Evolutionary conservation across 1,140 invertebrate genomes (phyloP).

Genomic region (Bursaphelenchus mucronatus): DNA sequence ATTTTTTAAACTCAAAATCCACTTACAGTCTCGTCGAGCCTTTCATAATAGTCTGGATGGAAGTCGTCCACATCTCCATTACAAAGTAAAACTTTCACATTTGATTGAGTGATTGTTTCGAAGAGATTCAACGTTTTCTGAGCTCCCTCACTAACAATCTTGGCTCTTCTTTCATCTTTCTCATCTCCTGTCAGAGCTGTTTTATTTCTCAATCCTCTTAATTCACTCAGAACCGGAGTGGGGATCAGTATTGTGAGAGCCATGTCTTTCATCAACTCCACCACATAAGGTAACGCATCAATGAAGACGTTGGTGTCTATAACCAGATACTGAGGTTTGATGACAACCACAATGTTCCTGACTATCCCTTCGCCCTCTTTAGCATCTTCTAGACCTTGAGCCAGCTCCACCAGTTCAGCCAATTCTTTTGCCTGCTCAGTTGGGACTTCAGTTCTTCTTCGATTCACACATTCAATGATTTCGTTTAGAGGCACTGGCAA

Average conservation of each 20-base stretch:
- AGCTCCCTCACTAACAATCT: slow-evolving; percentile 8
- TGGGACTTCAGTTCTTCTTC: slow-evolving; percentile 6
- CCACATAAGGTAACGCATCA: slow-evolving; percentile 1
- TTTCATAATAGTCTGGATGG: background rate
- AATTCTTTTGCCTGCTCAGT: slow-evolving; percentile 12
- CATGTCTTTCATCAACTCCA: slow-evolving; percentile 4
- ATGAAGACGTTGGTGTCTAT: slow-evolving; percentile 17
- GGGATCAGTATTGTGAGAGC: slow-evolving; percentile 13
- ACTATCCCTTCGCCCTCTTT: background rate
- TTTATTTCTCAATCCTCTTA: slow-evolving; percentile 12
- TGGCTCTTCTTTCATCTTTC: slow-evolving; percentile 1
- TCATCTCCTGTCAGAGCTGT: background rate
- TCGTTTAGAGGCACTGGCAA: slow-evolving; percentile 18
- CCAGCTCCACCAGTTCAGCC: slow-evolving; percentile 8
- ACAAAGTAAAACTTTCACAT: background rate
- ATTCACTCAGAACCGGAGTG: slow-evolving; percentile 13
- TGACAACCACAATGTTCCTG: slow-evolving; percentile 3
- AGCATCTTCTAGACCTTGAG: background rate
- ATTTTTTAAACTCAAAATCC: background rate
- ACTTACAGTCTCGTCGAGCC: slow-evolving; percentile 11
- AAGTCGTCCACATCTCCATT: slow-evolving; percentile 3
- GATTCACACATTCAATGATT: slow-evolving; percentile 12
- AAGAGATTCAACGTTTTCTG: background rate
- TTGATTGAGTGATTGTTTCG: background rate
- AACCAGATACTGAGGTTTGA: slow-evolving; percentile 11